Evolutionary conservation across 2,797 vertebrate species (phyloP).

Genomic region (Acridotheres tristis): DNA sequence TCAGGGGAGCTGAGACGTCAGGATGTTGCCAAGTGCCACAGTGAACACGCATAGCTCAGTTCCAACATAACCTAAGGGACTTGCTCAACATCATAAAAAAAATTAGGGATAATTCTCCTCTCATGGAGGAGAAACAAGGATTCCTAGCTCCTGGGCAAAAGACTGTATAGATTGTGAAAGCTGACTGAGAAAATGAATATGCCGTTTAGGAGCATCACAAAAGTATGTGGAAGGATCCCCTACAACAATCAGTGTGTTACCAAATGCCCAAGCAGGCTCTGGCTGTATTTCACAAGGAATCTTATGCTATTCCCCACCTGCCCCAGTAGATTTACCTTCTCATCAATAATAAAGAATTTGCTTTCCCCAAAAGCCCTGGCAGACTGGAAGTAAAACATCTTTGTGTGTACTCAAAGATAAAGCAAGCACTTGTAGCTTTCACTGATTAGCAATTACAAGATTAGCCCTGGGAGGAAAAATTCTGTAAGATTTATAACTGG

Average conservation of each 20-base stretch:
- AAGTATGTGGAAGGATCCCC: neutral
- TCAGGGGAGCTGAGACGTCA: rapidly evolving
- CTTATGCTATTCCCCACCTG: neutral
- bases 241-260: neutral
- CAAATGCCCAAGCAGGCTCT: neutral
- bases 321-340: slow-evolving; percentile 16
- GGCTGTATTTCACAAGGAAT: neutral
- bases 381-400: slow-evolving; percentile 8
- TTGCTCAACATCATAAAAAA: neutral
- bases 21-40: neutral
- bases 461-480: slow-evolving; percentile 12
- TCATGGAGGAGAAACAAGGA: neutral
- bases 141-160: neutral
- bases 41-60: neutral
- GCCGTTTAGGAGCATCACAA: neutral
- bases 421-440: slow-evolving; percentile 21
- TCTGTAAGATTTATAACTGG: slow-evolving; percentile 24
- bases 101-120: neutral
- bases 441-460: slow-evolving; percentile 34
- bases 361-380: neutral
- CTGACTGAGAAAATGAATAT: neutral
- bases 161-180: neutral
- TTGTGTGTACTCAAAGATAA: slow-evolving; percentile 20
- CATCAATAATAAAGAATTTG: slow-evolving; percentile 11
- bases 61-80: rapidly evolving